Base-by-base conservation (phyloP, 2,113 vertebrate genomes). In the Lonchura striata region DNA sequence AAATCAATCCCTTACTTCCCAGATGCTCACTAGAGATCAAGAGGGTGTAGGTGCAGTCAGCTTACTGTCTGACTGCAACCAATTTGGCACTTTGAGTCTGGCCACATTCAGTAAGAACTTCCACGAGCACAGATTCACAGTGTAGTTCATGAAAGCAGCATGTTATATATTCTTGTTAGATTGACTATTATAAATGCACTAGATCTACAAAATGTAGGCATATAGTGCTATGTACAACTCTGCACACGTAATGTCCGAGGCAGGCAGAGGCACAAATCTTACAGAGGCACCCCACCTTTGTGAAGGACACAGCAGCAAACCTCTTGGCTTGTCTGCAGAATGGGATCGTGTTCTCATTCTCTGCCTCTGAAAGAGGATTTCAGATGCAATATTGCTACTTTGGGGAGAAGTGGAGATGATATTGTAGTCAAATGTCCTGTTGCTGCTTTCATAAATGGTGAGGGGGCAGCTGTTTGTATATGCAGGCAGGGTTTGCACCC, bases 401-500 rank as follows among this genome's bases (percentile, higher is more conserved):
- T 23, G 49, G 37, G 28, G n/a, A 59, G n/a, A 85, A 46, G n/a
- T 22, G 20, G 24, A 53, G 30, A 7, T 77, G 42, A 28, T 59
- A 27, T 6, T 82, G 13, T 56, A 42, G 31, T 56, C 7, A 70
- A 49, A 49, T 59, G 27, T 27, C 37, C 28, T 13, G 9, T 65
- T 72, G 20, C 44, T 65, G 44, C 65, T n/a, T 18, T 24, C 20
- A 7, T 25, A 52, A 30, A 8, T 49, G 39, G 14, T 22, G 33
- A 11, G 7, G 9, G 20, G 28, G 16, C 66, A 79, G 52, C 20
- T 13, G 6, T 50, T n/a, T 30, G 15, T 66, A 2, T 30, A 1
- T 39, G 11, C 20, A 30, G 41, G 19, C 4, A 2, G 52, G 13
- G 13, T 30, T n/a, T 0, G 0, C 39, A 24, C 13, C 16, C 23